Evolutionary conservation across 2,113 vertebrate species (phyloP).

Genomic region (Muscicapa adusta): DNA sequence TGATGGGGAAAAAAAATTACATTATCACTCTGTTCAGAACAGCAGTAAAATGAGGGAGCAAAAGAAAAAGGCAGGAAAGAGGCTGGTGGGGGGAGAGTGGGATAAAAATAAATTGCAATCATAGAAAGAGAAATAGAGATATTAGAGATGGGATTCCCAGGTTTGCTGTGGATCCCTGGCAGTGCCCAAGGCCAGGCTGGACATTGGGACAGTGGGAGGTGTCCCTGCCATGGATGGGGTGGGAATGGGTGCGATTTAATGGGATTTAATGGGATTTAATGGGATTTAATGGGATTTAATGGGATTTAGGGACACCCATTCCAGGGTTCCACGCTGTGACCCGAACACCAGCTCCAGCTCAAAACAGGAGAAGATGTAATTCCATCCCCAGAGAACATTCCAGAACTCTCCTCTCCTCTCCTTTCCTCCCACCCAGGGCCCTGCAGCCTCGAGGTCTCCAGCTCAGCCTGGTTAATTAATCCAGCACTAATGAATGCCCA

Average conservation of each 20-base stretch:
- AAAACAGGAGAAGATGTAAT: accelerated
- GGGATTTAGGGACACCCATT: not conserved
- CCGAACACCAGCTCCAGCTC: not conserved
- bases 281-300: no score
- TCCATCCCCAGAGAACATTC: not conserved
- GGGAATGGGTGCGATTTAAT: not conserved
- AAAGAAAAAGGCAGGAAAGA: constrained; percentile 56
- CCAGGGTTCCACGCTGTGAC: accelerated
- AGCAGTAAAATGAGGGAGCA: not conserved
- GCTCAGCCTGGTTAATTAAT: not conserved
- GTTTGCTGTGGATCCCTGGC: not conserved
- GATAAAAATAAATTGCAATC: not conserved
- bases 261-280: no score
- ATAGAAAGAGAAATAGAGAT: constrained; percentile 8
- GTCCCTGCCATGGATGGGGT: not conserved
- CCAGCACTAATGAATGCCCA: accelerated
- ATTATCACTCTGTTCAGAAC: not conserved
- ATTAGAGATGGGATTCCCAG: not conserved
- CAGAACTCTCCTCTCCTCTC: not conserved
- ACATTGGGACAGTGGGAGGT: accelerated
- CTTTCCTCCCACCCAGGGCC: not conserved
- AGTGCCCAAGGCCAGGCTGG: not conserved
- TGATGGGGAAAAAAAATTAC: not conserved
- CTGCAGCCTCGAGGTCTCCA: not conserved
- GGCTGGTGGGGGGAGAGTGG: not conserved